Percentiles rank a stretch among this genome's conserved stretches.
phyloP scores from a whole-genome alignment of 2,113 vertebrate species.

The Leucoraja erinaceus region DNA sequence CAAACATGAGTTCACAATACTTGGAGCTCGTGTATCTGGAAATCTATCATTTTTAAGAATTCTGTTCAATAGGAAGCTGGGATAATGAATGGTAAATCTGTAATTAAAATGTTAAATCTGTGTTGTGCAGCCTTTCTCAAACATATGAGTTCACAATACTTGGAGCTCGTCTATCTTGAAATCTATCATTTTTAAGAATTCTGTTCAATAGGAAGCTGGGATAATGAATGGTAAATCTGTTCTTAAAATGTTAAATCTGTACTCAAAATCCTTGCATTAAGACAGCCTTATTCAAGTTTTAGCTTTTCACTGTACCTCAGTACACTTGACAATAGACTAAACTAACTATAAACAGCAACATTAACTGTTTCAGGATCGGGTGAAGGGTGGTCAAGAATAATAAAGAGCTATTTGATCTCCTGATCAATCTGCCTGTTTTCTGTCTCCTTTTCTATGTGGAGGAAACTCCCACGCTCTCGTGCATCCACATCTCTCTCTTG shows the following conservation, averaged over 20 bases:
- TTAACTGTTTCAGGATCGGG: too few relatives aligned
- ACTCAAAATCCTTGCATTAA: background rate
- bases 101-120: background rate
- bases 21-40: background rate
- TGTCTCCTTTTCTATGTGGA: too few relatives aligned
- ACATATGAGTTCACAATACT: background rate
- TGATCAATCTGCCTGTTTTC: too few relatives aligned
- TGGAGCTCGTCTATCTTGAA: background rate
- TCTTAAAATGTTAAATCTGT: background rate
- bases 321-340: too few relatives aligned
- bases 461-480: too few relatives aligned
- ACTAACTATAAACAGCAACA: too few relatives aligned
- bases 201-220: background rate
- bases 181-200: background rate
- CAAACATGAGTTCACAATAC: background rate
- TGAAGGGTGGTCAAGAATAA: too few relatives aligned
- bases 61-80: background rate
- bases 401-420: too few relatives aligned
- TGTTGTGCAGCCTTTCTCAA: background rate
- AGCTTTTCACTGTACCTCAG: too few relatives aligned
- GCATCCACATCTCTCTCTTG: too few relatives aligned
- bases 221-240: too few relatives aligned
- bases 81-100: background rate
- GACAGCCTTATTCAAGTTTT: background rate
- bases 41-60: background rate